A percentile compares a stretch with the other conserved stretches of the same genome.
These are phyloP conservation scores for Oceanodroma leucorhoa DNA, from an alignment of 2,797 vertebrate species.

Conservation along the genomic window DNA sequence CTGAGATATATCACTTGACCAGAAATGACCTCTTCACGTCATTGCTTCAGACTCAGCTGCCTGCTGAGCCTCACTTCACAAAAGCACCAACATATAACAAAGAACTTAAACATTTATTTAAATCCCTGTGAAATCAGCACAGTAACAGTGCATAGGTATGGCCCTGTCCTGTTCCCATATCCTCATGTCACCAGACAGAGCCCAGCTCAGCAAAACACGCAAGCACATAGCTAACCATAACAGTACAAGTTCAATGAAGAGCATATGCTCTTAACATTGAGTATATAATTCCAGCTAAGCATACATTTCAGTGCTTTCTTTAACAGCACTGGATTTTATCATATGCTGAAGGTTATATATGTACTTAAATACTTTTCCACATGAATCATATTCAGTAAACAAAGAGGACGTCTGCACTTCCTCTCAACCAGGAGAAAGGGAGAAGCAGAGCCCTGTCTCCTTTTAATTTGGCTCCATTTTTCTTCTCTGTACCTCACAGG, in stretches of 20 bases:
- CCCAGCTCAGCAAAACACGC: not conserved
- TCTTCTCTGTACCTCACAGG: not conserved
- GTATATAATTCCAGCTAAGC: not conserved
- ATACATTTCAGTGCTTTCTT: not conserved
- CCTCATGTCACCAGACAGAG: not conserved
- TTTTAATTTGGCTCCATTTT: not conserved
- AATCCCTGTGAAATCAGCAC: not conserved
- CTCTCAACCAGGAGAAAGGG: not conserved
- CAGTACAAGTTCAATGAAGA: not conserved
- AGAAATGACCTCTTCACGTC: not conserved
- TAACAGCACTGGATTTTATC: not conserved
- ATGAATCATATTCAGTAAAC: not conserved
- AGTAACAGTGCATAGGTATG: not conserved
- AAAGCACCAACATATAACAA: not conserved
- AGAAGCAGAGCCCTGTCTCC: not conserved
- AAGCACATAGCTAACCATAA: not conserved
- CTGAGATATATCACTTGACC: not conserved
- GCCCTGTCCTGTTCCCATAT: not conserved
- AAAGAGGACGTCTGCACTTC: not conserved
- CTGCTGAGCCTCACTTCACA: not conserved
- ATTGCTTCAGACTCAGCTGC: not conserved
- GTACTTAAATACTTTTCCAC: not conserved
- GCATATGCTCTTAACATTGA: not conserved
- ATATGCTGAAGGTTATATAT: not conserved
- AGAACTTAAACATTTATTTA: not conserved